Evolutionary conservation across 2,113 vertebrate genomes (phyloP).

Genomic region (Onychostoma macrolepis): DNA sequence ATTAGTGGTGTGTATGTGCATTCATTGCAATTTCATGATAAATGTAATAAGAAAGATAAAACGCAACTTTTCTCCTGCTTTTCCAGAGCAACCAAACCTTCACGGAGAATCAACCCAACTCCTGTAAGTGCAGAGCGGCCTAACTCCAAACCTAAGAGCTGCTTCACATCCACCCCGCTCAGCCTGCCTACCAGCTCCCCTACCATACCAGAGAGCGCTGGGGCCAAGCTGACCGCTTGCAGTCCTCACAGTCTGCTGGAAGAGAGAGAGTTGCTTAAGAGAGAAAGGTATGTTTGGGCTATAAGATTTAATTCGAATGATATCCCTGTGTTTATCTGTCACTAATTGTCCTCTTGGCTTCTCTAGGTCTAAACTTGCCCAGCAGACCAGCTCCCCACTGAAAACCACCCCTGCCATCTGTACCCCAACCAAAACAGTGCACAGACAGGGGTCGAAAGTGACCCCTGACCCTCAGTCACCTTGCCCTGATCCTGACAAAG

Average conservation of each 20-base stretch:
- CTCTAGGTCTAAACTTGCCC: slow-evolving; percentile 84
- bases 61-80: neutral
- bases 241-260: slow-evolving; percentile 83
- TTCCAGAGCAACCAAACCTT: slow-evolving; percentile 87
- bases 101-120: slow-evolving; percentile 95
- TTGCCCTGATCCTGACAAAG: slow-evolving; percentile 80
- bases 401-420: slow-evolving; percentile 71
- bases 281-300: slow-evolving; percentile 81
- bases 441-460: slow-evolving; percentile 69
- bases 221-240: slow-evolving; percentile 59
- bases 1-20: neutral
- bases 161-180: slow-evolving; percentile 94
- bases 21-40: neutral
- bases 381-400: slow-evolving; percentile 75
- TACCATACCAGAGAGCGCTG: slow-evolving; percentile 68
- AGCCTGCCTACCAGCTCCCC: slow-evolving; percentile 74
- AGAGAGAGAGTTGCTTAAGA: slow-evolving; percentile 93
- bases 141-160: slow-evolving; percentile 92
- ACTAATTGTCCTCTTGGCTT: neutral
- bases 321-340: neutral
- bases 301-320: neutral
- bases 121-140: slow-evolving; percentile 89
- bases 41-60: neutral
- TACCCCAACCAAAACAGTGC: slow-evolving; percentile 74
- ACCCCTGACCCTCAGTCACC: slow-evolving; percentile 75